Conservation (phyloP, 2,888 invertebrate genomes). For the Lasiommata megera region DNA sequence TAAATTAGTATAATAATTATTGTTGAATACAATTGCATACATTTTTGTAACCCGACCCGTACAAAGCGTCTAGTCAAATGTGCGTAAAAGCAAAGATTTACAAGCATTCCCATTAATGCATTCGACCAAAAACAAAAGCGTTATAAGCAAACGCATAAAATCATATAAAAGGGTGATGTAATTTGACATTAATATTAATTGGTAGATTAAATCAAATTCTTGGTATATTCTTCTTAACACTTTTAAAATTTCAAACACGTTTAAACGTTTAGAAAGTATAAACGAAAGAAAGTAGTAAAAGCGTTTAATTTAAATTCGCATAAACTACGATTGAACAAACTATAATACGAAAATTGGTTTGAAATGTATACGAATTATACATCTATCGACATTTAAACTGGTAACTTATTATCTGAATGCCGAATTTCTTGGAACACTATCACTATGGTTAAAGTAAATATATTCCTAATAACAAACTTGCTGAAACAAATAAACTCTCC, state of each 20-base stretch:
- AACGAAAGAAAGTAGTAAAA: conserved; percentile 9
- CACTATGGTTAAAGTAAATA: background rate
- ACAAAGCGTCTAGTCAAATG: background rate
- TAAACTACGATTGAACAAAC: background rate
- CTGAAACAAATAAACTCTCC: conserved; percentile 10
- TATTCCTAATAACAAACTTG: conserved; percentile 7
- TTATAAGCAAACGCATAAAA: background rate
- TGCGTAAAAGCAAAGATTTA: background rate
- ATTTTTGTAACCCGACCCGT: background rate
- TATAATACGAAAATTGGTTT: background rate
- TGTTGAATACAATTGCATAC: background rate
- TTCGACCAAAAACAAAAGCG: background rate
- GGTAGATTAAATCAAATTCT: too few relatives aligned
- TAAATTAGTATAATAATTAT: background rate
- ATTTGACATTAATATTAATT: background rate
- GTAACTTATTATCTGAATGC: background rate
- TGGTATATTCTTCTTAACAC: too few relatives aligned
- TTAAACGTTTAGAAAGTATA: conserved; percentile 7
- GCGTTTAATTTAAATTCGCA: conserved; percentile 12
- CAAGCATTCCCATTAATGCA: conserved; percentile 1
- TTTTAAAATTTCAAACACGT: background rate
- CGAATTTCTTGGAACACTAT: background rate
- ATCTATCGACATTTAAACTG: too few relatives aligned
- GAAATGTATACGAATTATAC: background rate
- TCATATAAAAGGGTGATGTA: background rate